These are phyloP conservation scores for Coenonympha glycerion DNA, from an alignment of 2,888 invertebrate species.

Conservation along the genomic window DNA sequence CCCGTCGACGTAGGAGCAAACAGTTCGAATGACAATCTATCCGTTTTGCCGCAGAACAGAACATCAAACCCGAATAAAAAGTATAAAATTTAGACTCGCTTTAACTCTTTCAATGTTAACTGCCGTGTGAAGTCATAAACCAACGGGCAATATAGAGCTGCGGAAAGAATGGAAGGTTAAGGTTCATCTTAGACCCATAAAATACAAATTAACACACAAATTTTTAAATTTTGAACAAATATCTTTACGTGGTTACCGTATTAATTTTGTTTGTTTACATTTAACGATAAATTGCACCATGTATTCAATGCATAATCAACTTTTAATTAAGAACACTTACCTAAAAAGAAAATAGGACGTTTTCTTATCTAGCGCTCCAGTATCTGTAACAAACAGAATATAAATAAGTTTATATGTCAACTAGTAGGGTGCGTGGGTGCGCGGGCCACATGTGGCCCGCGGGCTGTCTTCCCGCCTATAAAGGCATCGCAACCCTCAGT, in stretches of 20 bases:
- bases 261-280: background rate
- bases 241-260: background rate
- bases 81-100: background rate
- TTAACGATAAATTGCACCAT: background rate
- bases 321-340: background rate
- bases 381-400: constrained; percentile 12
- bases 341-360: background rate
- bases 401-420: background rate
- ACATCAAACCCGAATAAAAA: background rate
- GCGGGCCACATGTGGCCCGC: too few species aligned
- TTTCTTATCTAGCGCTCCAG: background rate
- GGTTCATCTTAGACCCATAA: constrained; percentile 60
- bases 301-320: too few species aligned
- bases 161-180: constrained; percentile 46
- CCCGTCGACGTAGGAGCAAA: too few species aligned
- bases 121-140: constrained; percentile 9
- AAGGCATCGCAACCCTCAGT: too few species aligned
- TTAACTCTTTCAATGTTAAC: constrained; percentile 5
- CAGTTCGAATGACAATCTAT: background rate
- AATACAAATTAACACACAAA: background rate
- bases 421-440: too few species aligned
- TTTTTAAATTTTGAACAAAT: background rate
- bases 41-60: background rate
- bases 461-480: too few species aligned
- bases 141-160: constrained; percentile 16